A percentile compares a stretch with the other conserved stretches of the same genome.
phyloP scores from a whole-genome alignment of 1,140 invertebrate species.

The Meteorus sp. region DNA sequence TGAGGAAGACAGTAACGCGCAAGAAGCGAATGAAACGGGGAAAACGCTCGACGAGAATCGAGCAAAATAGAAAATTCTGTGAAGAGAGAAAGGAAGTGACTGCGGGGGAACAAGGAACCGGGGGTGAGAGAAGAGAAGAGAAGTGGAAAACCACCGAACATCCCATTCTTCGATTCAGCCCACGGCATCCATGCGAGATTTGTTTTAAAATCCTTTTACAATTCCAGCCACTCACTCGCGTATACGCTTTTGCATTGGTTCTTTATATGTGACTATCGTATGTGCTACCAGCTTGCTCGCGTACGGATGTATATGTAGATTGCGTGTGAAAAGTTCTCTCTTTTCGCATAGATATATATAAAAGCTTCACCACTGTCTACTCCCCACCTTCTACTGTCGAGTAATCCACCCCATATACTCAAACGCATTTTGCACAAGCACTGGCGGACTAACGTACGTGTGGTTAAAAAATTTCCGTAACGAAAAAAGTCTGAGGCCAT shows the following conservation, averaged over 20 bases:
- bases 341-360: background rate
- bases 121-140: background rate
- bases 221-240: constrained; percentile 42
- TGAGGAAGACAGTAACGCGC: no score
- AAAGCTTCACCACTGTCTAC: background rate
- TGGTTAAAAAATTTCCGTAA: background rate
- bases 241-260: background rate
- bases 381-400: no score
- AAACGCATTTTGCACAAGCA: background rate
- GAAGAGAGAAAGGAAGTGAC: constrained; percentile 22
- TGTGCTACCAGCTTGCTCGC: no score
- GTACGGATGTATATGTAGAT: constrained; percentile 44
- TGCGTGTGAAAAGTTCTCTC: constrained; percentile 43
- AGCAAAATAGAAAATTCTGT: constrained; percentile 52
- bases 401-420: background rate
- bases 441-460: background rate
- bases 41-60: constrained; percentile 16
- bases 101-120: background rate
- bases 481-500: no score
- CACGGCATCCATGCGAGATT: constrained; percentile 48
- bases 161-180: constrained; percentile 34
- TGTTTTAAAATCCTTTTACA: constrained; percentile 60
- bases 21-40: constrained; percentile 21
- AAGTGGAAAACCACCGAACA: constrained; percentile 45
- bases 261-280: background rate